Base-by-base conservation (phyloP, 2,113 vertebrate species). In the Haemorhous mexicanus region DNA sequence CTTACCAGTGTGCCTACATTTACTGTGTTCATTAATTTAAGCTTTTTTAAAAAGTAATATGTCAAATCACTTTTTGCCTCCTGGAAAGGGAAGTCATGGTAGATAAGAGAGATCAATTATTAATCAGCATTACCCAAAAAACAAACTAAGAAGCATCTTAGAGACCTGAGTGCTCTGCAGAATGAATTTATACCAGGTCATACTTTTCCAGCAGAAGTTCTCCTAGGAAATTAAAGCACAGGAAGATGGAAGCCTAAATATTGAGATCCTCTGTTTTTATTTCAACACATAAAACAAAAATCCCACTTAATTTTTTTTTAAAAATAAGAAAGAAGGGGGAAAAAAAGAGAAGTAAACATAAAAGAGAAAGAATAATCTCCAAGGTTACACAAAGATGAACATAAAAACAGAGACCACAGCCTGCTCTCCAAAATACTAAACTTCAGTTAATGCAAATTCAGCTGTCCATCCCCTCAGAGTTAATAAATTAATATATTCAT, bases 1-100 rank as follows among this genome's bases (percentile, higher is more conserved):
- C 93, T 95, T 94, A 84, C 85, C 53, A 86, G 30, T 55, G 26
- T 47, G 67, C 44, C 91, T 76, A 37, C 64, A 85, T 93, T 95
- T 96, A 70, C 86, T 61, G 26, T 88, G 94, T 83, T 93, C 93
- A 90, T 92, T 92, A 89, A 72, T 87, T 91, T 79, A 64, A 80
- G 53, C 55, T 83, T 89, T 83, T 92, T 55, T 1, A 84, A 70
- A 49, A 75, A 77, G 41, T 72, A 66, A 19, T 82, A 82, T 12
- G 23, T 63, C 63, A 83, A 84, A 86, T 47, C 13, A 62, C 52
- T 61, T 90, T 88, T 55, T 74, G 75, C 56, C 41, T 84, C 47
- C 59, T 78, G 69, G 35, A 95, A 95, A 84, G 50, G 47, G 39
- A 96, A 95, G n/a, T 74, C 75, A 59, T 59, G 70, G 82, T 70